A percentile compares a stretch with the other conserved stretches of the same genome.
These are phyloP conservation scores for Thaleichthys pacificus DNA, from an alignment of 2,797 vertebrate genomes.

Conservation along the genomic window DNA sequence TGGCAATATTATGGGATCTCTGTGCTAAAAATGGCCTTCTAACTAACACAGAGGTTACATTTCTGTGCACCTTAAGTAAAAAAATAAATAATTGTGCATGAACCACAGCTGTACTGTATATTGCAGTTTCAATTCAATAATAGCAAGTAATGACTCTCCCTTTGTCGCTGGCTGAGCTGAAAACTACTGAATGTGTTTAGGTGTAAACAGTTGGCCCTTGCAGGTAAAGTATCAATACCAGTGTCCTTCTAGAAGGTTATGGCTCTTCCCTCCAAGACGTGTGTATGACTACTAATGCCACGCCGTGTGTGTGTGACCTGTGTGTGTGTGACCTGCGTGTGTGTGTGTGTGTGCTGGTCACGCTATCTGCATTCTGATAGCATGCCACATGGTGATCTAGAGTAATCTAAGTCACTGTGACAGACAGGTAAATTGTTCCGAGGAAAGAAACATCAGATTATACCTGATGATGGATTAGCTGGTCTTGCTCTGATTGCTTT, in stretches of 20 bases:
- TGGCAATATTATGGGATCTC: too few relatives aligned
- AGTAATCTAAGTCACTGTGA: slow-evolving; percentile 13
- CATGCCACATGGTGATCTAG: not conserved
- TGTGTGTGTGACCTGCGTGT: slow-evolving; percentile 5
- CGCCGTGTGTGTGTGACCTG: not conserved
- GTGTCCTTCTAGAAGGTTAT: slow-evolving; percentile 21
- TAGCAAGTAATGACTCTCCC: too few relatives aligned
- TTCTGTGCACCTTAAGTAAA: too few relatives aligned
- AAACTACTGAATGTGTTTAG: too few relatives aligned
- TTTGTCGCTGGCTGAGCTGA: too few relatives aligned
- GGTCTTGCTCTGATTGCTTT: slow-evolving; percentile 1
- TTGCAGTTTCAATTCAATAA: too few relatives aligned
- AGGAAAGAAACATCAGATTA: slow-evolving; percentile 23
- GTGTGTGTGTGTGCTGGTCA: slow-evolving; percentile 6
- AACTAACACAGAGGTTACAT: too few relatives aligned
- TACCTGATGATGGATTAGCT: slow-evolving; percentile 23
- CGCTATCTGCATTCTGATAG: slow-evolving; percentile 10
- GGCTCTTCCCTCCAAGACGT: slow-evolving; percentile 25
- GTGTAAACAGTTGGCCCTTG: not conserved
- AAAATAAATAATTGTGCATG: too few relatives aligned
- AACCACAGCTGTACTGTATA: too few relatives aligned
- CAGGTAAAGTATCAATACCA: slow-evolving; percentile 27
- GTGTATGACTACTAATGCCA: not conserved
- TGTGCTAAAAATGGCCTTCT: too few relatives aligned
- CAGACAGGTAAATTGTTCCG: slow-evolving; percentile 6